Evolutionary conservation across 2,888 invertebrate species (phyloP), one percentile per base, ranked within the genome.

Genomic region (Pinctada fucata): DNA sequence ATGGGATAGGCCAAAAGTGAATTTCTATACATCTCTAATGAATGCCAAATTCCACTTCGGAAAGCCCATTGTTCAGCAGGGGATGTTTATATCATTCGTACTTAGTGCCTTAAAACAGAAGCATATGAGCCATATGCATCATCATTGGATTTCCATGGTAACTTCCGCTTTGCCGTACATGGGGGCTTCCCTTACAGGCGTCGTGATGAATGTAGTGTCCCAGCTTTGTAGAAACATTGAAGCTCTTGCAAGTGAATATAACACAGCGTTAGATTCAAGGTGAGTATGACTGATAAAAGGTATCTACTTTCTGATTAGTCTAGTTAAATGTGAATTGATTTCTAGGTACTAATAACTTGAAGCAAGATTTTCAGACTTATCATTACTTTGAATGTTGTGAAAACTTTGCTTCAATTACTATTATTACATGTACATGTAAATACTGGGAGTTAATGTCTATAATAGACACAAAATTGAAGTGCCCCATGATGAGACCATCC

Each of bases 201-300:
- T 97, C 76, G 95, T 96, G 0, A 95, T 96, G 70, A 95, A 95
- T 84, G 95, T 96, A 1, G 95, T 96, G 66, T 95, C 96, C 87
- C 96, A 97, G 90, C 93, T 97, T 74, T 96, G 96, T 91, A 94
- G 94, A 82, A 97, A 97, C 90, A 94, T 97, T 71, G 96, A 97
- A 91, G 94, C 94, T 67, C 91, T 95, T 51, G 94, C 95, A 0
- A 31, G 8, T n/a, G 45, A 16, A 58, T 64, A 66, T 58, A 6
- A 58, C 6, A 13, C 58, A 58, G 13, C 58, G 6, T 13, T 13
- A 58, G 58, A 75, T 71, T 13, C 6, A 6, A 13, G 58, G 58
- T 58, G 13, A 58, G 58, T 58, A 6, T 58, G 6, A 58, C 31
- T 31, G 31, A 31, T 31, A 31, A 31, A 31, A 31, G 31, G 31